Base-by-base conservation (phyloP, 1,140 invertebrate genomes). In the Drosophila trapezifrons region DNA sequence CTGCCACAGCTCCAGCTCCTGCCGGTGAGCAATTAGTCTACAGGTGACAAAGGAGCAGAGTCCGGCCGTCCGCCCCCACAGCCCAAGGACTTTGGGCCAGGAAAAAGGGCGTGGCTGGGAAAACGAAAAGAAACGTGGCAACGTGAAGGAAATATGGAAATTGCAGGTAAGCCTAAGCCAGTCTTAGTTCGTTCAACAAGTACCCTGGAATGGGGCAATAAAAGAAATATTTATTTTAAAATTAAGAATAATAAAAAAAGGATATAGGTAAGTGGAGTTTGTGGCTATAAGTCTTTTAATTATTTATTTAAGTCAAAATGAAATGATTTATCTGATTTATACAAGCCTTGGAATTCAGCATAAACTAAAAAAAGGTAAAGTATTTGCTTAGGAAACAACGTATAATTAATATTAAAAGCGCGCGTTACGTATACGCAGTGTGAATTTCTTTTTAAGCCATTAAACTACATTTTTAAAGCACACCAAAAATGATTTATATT, bases 21-120 rank as follows among this genome's bases (percentile, higher is more conserved):
- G 49, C 51, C 51, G 56, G 49, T 58, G 56, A 60, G 80, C 76
- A 82, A 80, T 80, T 80, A 80, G 78, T 80, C 71, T 43, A 40
- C 66, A 80, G 78, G 78, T 80, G 78, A 80, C 78, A 76, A 80
- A 80, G 27, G 60, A 54, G 38, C 20, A 3, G 35, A 20, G 51
- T 54, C 25, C 45, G 17, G 20, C 35, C 32, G 29, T 3, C 42
- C 54, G 12, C 18, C 3, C 4, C 10, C 12, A 8, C 17, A 37
- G 38, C 25, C 15, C 22, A 73, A 46, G 51, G 49, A 20, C 2
- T 25, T 9, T 15, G 49, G 49, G 29, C 29, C 35, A 25, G 20
- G n/a, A n/a, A 51, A 60, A 25, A 42, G 60, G 59, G 35, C 13
- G 62, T 22, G 51, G 47, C 32, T 20, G 51, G 29, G 3, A 43